phyloP scores from a whole-genome alignment of 2,888 invertebrate species.

The Andricus curvator region DNA sequence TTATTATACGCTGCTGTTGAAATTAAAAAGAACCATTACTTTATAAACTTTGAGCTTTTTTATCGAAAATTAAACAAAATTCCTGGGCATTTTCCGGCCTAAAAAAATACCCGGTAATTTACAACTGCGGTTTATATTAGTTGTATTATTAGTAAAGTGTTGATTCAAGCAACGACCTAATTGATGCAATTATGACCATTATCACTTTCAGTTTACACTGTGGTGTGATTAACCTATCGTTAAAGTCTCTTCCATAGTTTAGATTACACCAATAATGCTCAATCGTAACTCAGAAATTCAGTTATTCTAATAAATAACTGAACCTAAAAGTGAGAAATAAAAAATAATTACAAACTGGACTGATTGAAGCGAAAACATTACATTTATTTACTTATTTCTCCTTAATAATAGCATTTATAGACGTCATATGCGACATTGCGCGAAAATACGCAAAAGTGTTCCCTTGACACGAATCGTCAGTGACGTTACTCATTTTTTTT shows the following conservation, averaged over 20 bases:
- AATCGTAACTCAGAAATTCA: not conserved
- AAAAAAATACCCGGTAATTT: no score
- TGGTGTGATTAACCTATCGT: conserved; percentile 18
- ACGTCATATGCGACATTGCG: conserved; percentile 24
- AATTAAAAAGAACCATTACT: no score
- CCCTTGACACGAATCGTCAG: conserved; percentile 18
- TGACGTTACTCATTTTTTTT: not conserved
- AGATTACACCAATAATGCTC: not conserved
- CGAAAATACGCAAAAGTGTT: conserved; percentile 34
- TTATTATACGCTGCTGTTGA: no score
- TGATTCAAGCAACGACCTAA: conserved; percentile 8
- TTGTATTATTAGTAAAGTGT: not conserved
- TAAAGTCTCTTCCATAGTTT: conserved; percentile 15
- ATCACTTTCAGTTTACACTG: conserved; percentile 25
- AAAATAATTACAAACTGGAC: not conserved
- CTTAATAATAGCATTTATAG: conserved; percentile 2
- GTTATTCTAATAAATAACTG: not conserved
- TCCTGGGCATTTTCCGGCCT: no score
- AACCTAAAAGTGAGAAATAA: not conserved
- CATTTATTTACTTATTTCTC: not conserved
- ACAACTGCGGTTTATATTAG: not conserved
- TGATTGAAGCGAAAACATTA: not conserved
- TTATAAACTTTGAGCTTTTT: no score
- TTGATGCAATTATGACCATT: conserved; percentile 19
- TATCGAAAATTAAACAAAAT: no score